Percentiles rank a stretch among this genome's conserved stretches.
phyloP scores from a whole-genome alignment of 2,888 invertebrate genomes.

The Euzophera pinguis region DNA sequence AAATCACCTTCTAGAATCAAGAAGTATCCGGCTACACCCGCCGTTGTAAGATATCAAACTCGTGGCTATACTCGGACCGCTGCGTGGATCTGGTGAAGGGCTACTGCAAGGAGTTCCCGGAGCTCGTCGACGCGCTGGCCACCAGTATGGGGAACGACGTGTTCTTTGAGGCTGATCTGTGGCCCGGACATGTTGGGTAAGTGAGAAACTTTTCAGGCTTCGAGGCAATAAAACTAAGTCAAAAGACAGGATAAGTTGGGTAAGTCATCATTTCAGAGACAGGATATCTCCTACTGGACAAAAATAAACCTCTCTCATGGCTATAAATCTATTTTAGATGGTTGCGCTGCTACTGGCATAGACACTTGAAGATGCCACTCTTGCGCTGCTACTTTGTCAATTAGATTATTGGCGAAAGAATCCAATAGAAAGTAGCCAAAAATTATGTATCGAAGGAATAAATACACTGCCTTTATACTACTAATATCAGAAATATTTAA shows the following conservation, averaged over 20 bases:
- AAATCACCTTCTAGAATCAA: conserved; percentile 71
- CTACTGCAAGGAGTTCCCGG: conserved; percentile 86
- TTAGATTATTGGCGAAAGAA: no score
- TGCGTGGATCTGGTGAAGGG: conserved; percentile 84
- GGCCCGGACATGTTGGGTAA: conserved; percentile 78
- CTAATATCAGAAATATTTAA: no score
- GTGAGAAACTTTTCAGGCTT: conserved; percentile 18
- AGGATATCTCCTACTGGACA: not conserved
- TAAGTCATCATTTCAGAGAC: not conserved
- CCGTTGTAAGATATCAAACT: conserved; percentile 76
- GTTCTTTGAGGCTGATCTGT: conserved; percentile 85
- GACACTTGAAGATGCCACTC: no score
- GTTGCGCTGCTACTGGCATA: no score
- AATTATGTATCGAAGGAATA: no score
- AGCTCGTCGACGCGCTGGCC: conserved; percentile 83
- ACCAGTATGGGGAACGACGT: conserved; percentile 59
- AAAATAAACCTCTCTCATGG: no score
- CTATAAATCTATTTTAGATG: no score
- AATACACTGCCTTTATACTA: no score
- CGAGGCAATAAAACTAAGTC: no score
- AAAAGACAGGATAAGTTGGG: not conserved
- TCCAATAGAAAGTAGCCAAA: no score
- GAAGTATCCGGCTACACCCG: conserved; percentile 91
- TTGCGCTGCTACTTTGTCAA: no score
- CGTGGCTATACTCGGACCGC: conserved; percentile 91